Evolutionary conservation across 2,797 vertebrate species (phyloP), one percentile per base, ranked within the genome.

Genomic region (Alcedo atthis): DNA sequence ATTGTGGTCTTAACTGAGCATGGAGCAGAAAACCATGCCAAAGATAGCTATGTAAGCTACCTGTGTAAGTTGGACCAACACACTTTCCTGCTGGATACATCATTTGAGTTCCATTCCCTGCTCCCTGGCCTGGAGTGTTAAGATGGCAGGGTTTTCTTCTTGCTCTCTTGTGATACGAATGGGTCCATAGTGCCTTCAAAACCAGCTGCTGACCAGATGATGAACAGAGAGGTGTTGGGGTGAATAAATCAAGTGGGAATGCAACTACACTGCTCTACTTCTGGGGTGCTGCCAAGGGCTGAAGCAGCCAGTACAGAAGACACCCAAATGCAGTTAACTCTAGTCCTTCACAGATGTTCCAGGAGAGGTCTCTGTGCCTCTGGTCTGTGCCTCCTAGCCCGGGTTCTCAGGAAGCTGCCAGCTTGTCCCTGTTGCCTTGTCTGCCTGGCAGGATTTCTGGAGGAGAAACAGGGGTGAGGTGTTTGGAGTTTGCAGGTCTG

Each of bases 61-160:
- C 26, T 32, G 1, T 40, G 4, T 35, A 32, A 21, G 35, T 68
- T 37, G 37, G 20, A n/a, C 53, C 15, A 37, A 25, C 5, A 14
- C 30, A 5, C 2, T 32, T 67, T 55, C 46, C 53, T 57, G 35
- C 26, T 54, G 62, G 16, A 22, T 46, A 4, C 42, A 10, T 12
- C 5, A n/a, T 48, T 70, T 64, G 35, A 51, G 42, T 54, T 59
- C 15, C 63, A 46, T 42, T 57, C 43, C n/a, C 33, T 28, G 16
- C 33, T 55, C 37, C 20, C 49, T 0, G 0, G 12, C 33, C 26
- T 35, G 2, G 9, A 6, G 20, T 16, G 10, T 67, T 43, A 33
- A 25, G 45, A 25, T 55, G 6, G 12, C 8, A 9, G 26, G 28
- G 42, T 58, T 37, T 82, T 77, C 12, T 21, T 42, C 2, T 61